Evolutionary conservation across 2,113 vertebrate genomes (phyloP), one percentile per base, ranked within the genome.

Genomic region (Eleginops maclovinus): DNA sequence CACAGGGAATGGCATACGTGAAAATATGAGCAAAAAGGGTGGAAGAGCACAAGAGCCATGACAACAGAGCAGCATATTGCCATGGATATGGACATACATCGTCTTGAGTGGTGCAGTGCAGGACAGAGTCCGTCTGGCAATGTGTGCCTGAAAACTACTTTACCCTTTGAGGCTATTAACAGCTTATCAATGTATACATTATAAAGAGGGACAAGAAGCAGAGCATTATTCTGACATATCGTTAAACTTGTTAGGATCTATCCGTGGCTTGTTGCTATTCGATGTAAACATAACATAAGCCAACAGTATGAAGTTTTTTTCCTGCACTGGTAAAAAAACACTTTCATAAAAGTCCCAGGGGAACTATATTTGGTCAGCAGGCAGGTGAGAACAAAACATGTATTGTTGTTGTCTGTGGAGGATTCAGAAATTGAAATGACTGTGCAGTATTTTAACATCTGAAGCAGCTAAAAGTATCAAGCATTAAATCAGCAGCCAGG

Each of bases 31-130:
- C 55, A 24, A 81, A 71, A 44, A 31, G 44, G 69, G 50, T 72
- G 63, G 51, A 69, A 17, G 55, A 64, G 68, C 31, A 51, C 55
- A 46, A 74, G 55, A 77, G 65, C 77, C 88, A 91, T 89, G 92
- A 89, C 78, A 87, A 92, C 85, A 68, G 83, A 71, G 77, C 72
- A 43, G 58, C 14, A 40, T 58, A 72, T 87, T 81, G 68, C 80
- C 86, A 90, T 87, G 78, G 84, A 69, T 78, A 89, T 79, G 40
- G 50, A 54, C 47, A 74, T 68, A 54, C 44, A 79, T 64, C 75
- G 46, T 72, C 24, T 49, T 41, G 65, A 85, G 72, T 19, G 51
- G 22, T 44, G 46, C 31, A 71, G n/a, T 2, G 4, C 56, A 75
- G 41, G 24, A 62, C 63, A 64, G 22, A 51, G 44, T 56, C 41